Evolutionary conservation across 23 tunicate genomes (phyloP).

Genomic region (Halocynthia roretzi): DNA sequence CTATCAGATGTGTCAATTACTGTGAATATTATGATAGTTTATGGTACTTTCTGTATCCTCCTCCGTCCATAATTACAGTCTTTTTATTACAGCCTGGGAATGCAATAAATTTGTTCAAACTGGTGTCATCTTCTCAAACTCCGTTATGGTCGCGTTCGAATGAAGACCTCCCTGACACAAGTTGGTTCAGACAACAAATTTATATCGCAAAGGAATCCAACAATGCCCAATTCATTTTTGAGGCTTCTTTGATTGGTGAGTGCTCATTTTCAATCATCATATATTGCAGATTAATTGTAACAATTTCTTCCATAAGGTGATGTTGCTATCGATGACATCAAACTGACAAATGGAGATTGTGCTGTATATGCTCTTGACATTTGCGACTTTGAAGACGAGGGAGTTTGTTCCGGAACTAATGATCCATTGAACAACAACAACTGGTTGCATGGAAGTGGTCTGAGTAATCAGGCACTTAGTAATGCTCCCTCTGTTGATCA

Average conservation of each 20-base stretch:
- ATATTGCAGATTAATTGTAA: not conserved
- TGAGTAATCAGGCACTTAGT: not conserved
- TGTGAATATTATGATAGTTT: too few relatives aligned
- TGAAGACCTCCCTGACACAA: slow-evolving; percentile 11
- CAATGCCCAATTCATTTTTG: slow-evolving; percentile 12
- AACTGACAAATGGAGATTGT: slow-evolving; percentile 29
- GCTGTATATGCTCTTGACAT: slow-evolving; percentile 32
- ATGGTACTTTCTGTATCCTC: too few relatives aligned
- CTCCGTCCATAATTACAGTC: not conserved
- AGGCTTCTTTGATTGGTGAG: slow-evolving; percentile 25
- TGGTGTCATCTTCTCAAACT: not conserved
- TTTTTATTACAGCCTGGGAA: slow-evolving; percentile 12
- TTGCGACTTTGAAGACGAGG: slow-evolving; percentile 64
- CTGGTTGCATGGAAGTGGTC: slow-evolving; percentile 37
- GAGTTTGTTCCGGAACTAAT: slow-evolving; percentile 24
- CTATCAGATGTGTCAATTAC: too few relatives aligned
- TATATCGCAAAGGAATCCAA: slow-evolving; percentile 10
- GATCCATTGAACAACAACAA: slow-evolving; percentile 7
- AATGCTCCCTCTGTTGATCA: slow-evolving; percentile 48
- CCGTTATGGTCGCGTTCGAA: slow-evolving; percentile 16
- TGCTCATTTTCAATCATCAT: not conserved
- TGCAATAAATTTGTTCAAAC: not conserved
- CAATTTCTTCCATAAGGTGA: slow-evolving; percentile 45
- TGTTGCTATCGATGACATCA: slow-evolving; percentile 51
- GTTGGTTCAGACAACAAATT: slow-evolving; percentile 45